Evolutionary conservation across 2,888 invertebrate genomes (phyloP), one percentile per base, ranked within the genome.

Genomic region (Dinocampus coccinellae): DNA sequence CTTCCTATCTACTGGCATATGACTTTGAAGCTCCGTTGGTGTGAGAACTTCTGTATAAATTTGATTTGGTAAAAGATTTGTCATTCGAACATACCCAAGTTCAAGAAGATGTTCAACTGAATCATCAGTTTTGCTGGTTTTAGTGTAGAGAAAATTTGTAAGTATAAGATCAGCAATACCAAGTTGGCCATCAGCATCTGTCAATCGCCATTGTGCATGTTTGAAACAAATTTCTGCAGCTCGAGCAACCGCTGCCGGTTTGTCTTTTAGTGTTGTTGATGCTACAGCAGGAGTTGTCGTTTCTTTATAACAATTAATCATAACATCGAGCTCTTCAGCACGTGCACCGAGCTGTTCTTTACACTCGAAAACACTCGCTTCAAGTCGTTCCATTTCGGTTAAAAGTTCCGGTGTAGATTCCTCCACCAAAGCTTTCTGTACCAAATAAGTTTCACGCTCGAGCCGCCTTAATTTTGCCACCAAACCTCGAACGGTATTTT

Each of bases 161-260:
- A 99, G 91, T 70, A 97, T 94, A 72, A 99, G 91, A 89, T 99
- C 98, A 0, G 99, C 97, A 76, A 99, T 97, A 72, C 98, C 98
- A 68, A 99, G 93, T 88, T 98, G 99, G 0, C 99, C 99, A 88
- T 99, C 99, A 0, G 95, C 94, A 87, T 99, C 98, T 0, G 99
- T 99, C 77, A 99, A 91, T 47, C 98, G 89, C 99, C 99, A 99
- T 83, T 97, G 95, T 3, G 99, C 99, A 82, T 97, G 96, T 88
- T 98, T 98, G 88, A 99, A 99, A 88, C 97, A 99, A 81, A 99
- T 98, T 89, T 99, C 97, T 80, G 95, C 95, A 1, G 94, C 92
- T 39, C 97, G 90, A 29, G 96, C 95, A 66, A 94, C 93, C 0
- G 93, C 92, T 29, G 94, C 91, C 2, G 93, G 92, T 82, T 93